A percentile compares a stretch with the other conserved stretches of the same genome.
Conservation (phyloP, 1,140 invertebrate genomes). For the Nixonia krombeini region DNA sequence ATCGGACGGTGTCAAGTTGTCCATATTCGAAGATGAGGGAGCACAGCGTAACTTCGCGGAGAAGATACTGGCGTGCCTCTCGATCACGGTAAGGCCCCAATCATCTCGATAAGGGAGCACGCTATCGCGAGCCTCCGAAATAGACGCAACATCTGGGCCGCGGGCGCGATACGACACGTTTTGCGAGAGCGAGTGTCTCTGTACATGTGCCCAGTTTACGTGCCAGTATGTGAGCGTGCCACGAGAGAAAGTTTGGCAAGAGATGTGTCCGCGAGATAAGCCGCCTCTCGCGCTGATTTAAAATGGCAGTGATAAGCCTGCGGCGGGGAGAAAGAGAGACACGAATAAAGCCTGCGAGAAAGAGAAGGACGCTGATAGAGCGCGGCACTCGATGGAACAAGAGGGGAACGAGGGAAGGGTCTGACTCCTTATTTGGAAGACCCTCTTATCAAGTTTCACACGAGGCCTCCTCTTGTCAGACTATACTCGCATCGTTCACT, state of each 20-base stretch:
- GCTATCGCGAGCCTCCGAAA: conserved; percentile 41
- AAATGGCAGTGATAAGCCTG: conserved; percentile 68
- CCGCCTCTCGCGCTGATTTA: conserved; percentile 61
- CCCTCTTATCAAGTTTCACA: conserved; percentile 72
- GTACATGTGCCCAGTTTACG: conserved; percentile 8
- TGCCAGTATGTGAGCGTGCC: conserved; percentile 44
- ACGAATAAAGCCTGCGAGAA: no score
- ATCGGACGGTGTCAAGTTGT: conserved; percentile 70
- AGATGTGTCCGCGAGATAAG: conserved; percentile 71
- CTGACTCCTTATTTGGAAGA: conserved; percentile 69
- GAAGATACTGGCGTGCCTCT: conserved; percentile 70
- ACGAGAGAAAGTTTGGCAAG: conserved; percentile 71
- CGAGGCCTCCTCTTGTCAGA: conserved; percentile 53
- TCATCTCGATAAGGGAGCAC: conserved; percentile 30
- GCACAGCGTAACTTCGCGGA: conserved; percentile 68
- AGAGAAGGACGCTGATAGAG: background rate
- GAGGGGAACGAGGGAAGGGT: conserved; percentile 40
- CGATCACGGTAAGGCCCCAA: conserved; percentile 70
- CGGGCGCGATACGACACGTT: conserved; percentile 10
- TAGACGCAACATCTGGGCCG: conserved; percentile 59
- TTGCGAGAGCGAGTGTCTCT: conserved; percentile 9
- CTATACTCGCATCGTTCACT: conserved; percentile 6
- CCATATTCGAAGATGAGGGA: conserved; percentile 72
- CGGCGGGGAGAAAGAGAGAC: background rate
- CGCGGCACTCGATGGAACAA: no score